Conservation (phyloP, 2,797 vertebrate genomes). For the Botia almorhae region DNA sequence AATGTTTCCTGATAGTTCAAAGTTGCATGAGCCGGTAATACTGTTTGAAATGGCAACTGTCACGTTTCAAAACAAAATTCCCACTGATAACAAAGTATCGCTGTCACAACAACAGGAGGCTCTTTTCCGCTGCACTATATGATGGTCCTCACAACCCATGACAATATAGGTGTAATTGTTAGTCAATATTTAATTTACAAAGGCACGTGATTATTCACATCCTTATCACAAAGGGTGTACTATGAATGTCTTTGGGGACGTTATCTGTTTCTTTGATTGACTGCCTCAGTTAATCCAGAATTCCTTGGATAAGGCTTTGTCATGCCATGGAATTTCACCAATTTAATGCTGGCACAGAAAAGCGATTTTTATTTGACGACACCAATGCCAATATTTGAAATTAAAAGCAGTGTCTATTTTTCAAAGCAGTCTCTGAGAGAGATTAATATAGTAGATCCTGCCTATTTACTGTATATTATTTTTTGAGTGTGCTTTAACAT, state of each 20-base stretch:
- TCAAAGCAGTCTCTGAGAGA: neutral
- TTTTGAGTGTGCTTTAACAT: neutral
- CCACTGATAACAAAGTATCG: constrained; percentile 61
- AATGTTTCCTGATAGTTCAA: constrained; percentile 29
- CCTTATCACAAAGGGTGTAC: neutral
- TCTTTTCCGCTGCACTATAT: constrained; percentile 29
- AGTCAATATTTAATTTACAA: constrained; percentile 37
- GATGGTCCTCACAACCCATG: neutral
- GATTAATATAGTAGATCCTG: constrained; percentile 11
- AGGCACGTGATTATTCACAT: constrained; percentile 9
- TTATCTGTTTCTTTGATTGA: constrained; percentile 24
- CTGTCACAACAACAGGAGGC: constrained; percentile 57
- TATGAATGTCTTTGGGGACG: neutral
- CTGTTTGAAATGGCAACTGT: constrained; percentile 60
- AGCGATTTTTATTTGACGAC: neutral
- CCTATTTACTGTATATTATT: neutral
- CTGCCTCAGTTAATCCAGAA: neutral
- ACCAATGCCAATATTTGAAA: constrained; percentile 11
- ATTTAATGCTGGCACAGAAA: constrained; percentile 26
- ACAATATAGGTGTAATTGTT: constrained; percentile 2
- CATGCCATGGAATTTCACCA: neutral
- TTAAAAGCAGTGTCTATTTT: neutral
- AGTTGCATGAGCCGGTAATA: constrained; percentile 60
- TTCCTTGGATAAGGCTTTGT: neutral
- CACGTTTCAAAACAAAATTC: constrained; percentile 64